Conservation (phyloP, 2,888 invertebrate species). For the Hypomecis punctinalis region DNA sequence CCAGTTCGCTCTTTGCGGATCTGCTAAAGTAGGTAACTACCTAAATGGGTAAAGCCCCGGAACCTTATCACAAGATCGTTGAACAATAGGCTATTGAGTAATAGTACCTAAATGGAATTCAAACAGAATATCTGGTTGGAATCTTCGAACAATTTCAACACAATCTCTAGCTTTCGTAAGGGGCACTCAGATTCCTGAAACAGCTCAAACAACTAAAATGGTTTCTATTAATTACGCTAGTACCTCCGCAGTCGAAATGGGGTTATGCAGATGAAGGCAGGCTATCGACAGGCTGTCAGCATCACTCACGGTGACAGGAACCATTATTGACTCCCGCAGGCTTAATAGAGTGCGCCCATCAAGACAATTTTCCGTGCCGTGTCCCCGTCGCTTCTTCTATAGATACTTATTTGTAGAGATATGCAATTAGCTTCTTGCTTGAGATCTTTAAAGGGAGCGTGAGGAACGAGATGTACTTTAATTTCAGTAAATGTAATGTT, state of each 20-base stretch:
- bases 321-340: constrained; percentile 48
- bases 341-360: constrained; percentile 52
- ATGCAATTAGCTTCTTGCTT: no score
- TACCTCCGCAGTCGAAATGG: constrained; percentile 22
- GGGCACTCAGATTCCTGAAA: constrained; percentile 9
- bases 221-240: constrained; percentile 14
- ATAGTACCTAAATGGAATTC: not conserved
- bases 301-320: constrained; percentile 38
- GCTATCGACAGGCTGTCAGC: constrained; percentile 44
- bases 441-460: no score
- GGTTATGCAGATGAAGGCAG: constrained; percentile 32
- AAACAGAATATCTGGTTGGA: constrained; percentile 14
- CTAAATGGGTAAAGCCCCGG: no score
- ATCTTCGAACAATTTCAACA: constrained; percentile 21
- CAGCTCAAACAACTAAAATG: constrained; percentile 14
- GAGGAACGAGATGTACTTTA: no score
- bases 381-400: constrained; percentile 40
- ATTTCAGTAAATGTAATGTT: no score
- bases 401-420: no score
- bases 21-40: no score
- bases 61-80: not conserved
- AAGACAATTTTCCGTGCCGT: constrained; percentile 55
- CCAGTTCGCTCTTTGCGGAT: no score
- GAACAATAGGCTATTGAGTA: constrained; percentile 2
- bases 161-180: constrained; percentile 3